Conservation (phyloP, 2,113 vertebrate genomes). For the Oncorhynchus masou region DNA sequence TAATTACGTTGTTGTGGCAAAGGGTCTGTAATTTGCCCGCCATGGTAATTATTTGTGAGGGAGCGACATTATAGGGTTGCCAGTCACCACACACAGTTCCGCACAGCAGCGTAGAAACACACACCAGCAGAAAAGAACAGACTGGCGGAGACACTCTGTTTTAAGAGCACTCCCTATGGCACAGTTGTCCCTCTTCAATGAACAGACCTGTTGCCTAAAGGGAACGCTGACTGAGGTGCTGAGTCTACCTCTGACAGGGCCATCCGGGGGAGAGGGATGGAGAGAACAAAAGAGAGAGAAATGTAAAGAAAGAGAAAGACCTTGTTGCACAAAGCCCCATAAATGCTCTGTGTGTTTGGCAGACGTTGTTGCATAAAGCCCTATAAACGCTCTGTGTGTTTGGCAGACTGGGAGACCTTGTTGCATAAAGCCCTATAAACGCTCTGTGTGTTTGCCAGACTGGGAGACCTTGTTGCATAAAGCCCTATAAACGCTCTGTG, state of each 20-base stretch:
- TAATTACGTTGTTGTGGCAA: constrained; percentile 56
- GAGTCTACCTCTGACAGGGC: constrained; percentile 22
- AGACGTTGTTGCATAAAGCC: neutral
- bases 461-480: neutral
- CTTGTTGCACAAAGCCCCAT: no score
- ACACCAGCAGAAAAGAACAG: constrained; percentile 5
- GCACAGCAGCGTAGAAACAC: neutral
- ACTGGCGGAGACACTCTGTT: constrained; percentile 12
- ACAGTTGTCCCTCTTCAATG: constrained; percentile 37
- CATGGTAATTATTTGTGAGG: constrained; percentile 36
- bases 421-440: neutral
- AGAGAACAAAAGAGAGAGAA: neutral
- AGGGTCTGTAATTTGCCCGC: constrained; percentile 38
- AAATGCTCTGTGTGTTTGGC: neutral
- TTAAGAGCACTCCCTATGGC: constrained; percentile 32
- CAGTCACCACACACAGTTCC: neutral
- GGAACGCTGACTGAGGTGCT: constrained; percentile 24
- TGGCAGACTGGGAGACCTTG: neutral
- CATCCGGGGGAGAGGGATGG: constrained; percentile 12
- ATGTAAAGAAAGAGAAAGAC: neutral
- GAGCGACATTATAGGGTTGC: neutral
- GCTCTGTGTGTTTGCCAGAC: neutral
- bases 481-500: neutral
- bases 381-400: neutral
- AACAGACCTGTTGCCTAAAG: constrained; percentile 29